These are phyloP conservation scores for Metallyticus violacea DNA, from an alignment of 2,888 invertebrate species.

Conservation along the genomic window DNA sequence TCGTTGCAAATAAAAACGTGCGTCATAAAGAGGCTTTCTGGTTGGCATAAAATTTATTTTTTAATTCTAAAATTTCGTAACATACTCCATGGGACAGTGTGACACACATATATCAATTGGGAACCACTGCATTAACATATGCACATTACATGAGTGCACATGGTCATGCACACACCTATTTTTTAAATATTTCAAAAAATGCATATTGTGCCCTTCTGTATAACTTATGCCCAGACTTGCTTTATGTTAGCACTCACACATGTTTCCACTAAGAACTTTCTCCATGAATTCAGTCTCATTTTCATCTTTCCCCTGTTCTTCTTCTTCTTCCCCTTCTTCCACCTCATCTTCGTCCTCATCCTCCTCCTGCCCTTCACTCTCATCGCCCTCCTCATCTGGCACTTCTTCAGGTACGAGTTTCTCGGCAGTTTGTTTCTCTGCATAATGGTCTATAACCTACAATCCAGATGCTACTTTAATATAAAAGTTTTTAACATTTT, in stretches of 20 bases:
- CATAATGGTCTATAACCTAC: slow-evolving; percentile 1
- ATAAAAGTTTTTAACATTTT: too few species aligned
- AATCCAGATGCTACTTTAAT: not conserved
- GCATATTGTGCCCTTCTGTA: too few species aligned
- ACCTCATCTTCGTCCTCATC: not conserved
- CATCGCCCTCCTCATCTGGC: not conserved
- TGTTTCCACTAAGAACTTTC: not conserved
- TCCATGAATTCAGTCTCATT: not conserved
- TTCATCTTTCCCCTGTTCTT: not conserved
- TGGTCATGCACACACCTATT: too few species aligned
- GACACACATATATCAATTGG: too few species aligned
- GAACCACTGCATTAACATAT: too few species aligned
- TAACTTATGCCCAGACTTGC: not conserved
- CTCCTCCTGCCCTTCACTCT: not conserved
- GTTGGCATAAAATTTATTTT: too few species aligned
- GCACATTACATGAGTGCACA: too few species aligned
- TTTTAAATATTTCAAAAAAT: not conserved
- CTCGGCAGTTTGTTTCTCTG: not conserved
- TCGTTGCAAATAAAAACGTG: too few species aligned
- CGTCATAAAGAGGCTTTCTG: too few species aligned
- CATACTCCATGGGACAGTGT: too few species aligned
- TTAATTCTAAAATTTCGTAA: too few species aligned
- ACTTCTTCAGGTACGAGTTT: slow-evolving; percentile 6
- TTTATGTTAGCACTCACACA: not conserved
- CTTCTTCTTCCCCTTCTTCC: not conserved